Percentiles rank a stretch among this genome's conserved stretches.
Evolutionary conservation across 1,140 invertebrate species (phyloP).

Genomic region (Neuroterus valhalla): DNA sequence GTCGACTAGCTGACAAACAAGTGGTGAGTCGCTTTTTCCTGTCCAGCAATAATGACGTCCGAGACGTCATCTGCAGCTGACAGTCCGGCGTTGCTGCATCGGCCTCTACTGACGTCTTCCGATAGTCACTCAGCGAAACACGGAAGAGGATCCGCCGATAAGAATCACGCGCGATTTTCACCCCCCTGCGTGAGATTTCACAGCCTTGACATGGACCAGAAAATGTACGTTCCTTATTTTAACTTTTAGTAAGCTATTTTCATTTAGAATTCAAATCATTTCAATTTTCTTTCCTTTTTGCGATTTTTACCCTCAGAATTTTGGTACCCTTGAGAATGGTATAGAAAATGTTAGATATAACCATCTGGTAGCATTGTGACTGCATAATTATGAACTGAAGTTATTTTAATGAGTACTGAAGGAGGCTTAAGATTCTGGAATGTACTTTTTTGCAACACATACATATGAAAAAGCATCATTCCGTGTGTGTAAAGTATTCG

Average conservation of each 20-base stretch:
- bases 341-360: too few species aligned
- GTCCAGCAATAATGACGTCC: slow-evolving; percentile 66
- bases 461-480: too few species aligned
- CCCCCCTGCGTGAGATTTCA: slow-evolving; percentile 64
- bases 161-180: slow-evolving; percentile 58
- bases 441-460: too few species aligned
- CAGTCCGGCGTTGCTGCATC: slow-evolving; percentile 67
- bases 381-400: too few species aligned
- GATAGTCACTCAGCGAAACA: slow-evolving; percentile 53
- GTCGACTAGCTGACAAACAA: slow-evolving; percentile 58
- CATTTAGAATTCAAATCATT: neutral
- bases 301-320: too few species aligned
- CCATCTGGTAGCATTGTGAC: too few species aligned
- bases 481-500: too few species aligned
- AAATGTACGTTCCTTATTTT: slow-evolving; percentile 47
- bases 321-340: too few species aligned
- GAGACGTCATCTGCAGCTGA: slow-evolving; percentile 68
- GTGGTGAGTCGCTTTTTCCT: slow-evolving; percentile 48
- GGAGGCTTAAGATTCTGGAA: too few species aligned
- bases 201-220: slow-evolving; percentile 67
- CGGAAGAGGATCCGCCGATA: slow-evolving; percentile 46
- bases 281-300: too few species aligned
- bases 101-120: slow-evolving; percentile 64
- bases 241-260: slow-evolving; percentile 28
- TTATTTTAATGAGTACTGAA: too few species aligned